Conservation (phyloP, 2,113 vertebrate genomes). For the Fregata magnificens region DNA sequence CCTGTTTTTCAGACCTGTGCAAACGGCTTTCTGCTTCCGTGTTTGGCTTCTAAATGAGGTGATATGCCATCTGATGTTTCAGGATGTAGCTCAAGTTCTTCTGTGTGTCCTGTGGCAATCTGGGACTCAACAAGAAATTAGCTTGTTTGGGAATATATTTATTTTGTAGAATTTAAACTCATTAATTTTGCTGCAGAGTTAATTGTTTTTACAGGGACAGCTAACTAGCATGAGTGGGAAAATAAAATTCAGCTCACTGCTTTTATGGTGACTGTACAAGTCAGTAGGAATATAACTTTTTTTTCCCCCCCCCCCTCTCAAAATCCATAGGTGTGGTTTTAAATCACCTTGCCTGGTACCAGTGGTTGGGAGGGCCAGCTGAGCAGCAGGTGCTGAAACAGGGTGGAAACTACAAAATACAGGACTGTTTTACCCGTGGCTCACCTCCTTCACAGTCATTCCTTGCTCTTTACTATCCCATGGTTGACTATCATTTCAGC, state of each 20-base stretch:
- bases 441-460: not conserved
- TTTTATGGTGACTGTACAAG: not conserved
- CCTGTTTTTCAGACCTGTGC: not conserved
- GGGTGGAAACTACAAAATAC: not conserved
- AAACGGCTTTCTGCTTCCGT: conserved; percentile 35
- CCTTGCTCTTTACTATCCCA: not conserved
- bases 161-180: not conserved
- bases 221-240: accelerated
- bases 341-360: not conserved
- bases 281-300: not conserved
- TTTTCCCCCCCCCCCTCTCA: not conserved
- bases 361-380: not conserved
- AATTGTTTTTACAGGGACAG: not conserved
- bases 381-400: not conserved
- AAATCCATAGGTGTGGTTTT: not conserved
- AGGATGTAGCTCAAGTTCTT: not conserved
- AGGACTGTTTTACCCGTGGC: not conserved
- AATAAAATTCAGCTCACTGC: not conserved
- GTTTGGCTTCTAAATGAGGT: not conserved
- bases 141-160: not conserved
- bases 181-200: not conserved
- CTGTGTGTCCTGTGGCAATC: not conserved
- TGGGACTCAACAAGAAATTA: not conserved
- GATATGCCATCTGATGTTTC: not conserved
- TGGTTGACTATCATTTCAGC: not conserved